phyloP scores from a whole-genome alignment of 1,140 invertebrate genomes.

The Polyergus mexicanus region DNA sequence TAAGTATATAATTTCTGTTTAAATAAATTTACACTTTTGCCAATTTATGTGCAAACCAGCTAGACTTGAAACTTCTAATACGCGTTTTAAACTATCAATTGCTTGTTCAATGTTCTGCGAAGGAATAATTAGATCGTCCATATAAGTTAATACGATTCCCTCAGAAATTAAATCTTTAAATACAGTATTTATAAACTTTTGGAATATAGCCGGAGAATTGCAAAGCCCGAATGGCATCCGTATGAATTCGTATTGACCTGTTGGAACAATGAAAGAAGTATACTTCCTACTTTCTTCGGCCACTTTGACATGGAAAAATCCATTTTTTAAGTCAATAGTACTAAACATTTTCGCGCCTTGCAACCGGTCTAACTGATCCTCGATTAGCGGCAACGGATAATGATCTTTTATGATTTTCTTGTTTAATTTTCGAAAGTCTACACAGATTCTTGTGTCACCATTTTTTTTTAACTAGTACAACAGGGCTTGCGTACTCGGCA shows the following conservation, averaged over 20 bases:
- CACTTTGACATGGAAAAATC: not conserved
- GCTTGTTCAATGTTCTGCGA: not conserved
- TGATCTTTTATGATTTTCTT: not conserved
- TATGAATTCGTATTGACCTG: not conserved
- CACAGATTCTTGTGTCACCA: not conserved
- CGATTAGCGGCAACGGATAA: not conserved
- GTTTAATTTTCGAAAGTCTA: not conserved
- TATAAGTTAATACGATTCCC: not conserved
- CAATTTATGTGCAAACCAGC: not conserved
- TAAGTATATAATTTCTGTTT: not conserved
- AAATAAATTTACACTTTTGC: not conserved
- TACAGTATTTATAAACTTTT: not conserved
- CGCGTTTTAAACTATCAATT: not conserved
- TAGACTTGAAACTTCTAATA: not conserved
- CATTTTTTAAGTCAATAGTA: not conserved
- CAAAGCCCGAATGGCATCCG: not conserved
- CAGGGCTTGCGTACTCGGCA: not conserved
- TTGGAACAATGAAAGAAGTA: not conserved
- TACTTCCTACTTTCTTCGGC: not conserved
- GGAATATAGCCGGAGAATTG: not conserved
- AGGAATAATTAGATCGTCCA: not conserved
- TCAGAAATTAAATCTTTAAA: not conserved
- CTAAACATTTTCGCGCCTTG: not conserved
- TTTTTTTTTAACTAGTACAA: not conserved
- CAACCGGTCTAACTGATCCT: not conserved